phyloP scores from a whole-genome alignment of 2,888 invertebrate species.

The Stratiomys singularior region DNA sequence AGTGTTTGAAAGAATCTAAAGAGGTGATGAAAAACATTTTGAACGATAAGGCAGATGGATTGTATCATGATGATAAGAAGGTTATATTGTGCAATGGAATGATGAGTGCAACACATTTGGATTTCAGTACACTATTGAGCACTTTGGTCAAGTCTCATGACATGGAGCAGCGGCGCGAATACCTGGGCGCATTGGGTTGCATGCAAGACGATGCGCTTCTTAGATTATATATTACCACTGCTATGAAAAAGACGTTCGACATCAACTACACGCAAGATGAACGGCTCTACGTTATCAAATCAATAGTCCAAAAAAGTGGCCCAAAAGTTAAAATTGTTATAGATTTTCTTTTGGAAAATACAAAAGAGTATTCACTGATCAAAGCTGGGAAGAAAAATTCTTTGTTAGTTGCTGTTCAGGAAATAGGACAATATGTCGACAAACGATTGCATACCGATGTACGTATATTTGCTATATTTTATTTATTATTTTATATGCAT shows the following conservation, averaged over 20 bases:
- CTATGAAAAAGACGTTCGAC: conserved; percentile 25
- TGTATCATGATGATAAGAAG: background rate
- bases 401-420: background rate
- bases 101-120: conserved; percentile 11
- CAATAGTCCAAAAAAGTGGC: background rate
- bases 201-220: background rate
- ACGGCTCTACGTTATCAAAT: conserved; percentile 13
- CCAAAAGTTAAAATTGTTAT: background rate
- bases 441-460: background rate
- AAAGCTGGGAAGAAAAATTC: background rate
- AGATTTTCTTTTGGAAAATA: background rate
- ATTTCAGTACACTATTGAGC: conserved; percentile 8
- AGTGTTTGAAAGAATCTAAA: conserved; percentile 26
- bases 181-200: background rate
- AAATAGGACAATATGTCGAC: background rate
- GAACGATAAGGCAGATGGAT: background rate
- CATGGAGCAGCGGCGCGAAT: background rate
- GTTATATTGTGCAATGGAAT: background rate
- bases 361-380: background rate
- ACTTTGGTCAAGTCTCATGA: background rate
- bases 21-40: background rate
- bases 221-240: conserved; percentile 8
- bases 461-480: no score
- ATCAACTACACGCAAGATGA: conserved; percentile 11
- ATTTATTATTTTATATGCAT: no score